phyloP scores from a whole-genome alignment of 2,113 vertebrate species.

The Myotis lucifugus region DNA sequence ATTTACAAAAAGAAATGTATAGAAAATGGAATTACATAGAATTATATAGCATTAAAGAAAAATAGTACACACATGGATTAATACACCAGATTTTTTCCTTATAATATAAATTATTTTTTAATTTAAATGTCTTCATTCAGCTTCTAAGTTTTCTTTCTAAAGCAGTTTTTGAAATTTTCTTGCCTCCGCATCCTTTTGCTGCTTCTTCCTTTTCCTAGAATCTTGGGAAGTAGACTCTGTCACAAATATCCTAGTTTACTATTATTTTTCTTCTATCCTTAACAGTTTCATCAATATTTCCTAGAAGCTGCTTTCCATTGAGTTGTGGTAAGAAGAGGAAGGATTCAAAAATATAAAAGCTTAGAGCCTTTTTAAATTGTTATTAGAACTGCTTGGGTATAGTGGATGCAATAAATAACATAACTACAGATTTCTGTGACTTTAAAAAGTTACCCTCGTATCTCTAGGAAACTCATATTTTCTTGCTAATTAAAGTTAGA shows the following conservation, averaged over 20 bases:
- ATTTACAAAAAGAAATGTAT: neutral
- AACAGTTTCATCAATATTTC: neutral
- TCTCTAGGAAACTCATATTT: neutral
- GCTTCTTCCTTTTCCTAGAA: neutral
- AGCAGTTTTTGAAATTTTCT: neutral
- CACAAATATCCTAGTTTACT: neutral
- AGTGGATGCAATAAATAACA: neutral
- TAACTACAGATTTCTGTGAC: neutral
- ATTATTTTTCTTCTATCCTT: neutral
- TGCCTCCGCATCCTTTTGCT: neutral
- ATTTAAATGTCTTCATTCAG: slow-evolving; percentile 15
- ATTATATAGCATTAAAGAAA: neutral
- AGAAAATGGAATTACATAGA: neutral
- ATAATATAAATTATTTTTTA: neutral
- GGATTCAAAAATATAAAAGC: neutral
- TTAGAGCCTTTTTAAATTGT: neutral
- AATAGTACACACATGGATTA: neutral
- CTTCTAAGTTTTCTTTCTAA: neutral
- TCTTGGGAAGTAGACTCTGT: neutral
- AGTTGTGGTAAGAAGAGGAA: neutral
- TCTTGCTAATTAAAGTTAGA: neutral
- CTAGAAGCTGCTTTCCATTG: neutral
- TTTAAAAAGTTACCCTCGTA: neutral
- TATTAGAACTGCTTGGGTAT: neutral
- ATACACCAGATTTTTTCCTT: neutral